phyloP scores from a whole-genome alignment of 2,113 vertebrate species.

The Hydrochoerus hydrochaeris region DNA sequence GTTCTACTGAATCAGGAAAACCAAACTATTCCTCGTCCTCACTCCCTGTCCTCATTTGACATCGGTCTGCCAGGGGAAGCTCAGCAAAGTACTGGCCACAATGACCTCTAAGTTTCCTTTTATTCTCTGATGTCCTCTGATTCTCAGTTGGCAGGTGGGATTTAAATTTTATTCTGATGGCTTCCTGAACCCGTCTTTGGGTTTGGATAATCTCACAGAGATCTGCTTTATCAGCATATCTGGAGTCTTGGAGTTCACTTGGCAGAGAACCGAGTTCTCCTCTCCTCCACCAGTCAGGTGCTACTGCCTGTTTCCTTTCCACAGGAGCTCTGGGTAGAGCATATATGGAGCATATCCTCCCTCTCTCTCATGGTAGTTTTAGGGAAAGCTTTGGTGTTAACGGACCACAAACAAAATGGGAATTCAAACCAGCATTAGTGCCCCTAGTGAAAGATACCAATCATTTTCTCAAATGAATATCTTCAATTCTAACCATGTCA shows the following conservation, averaged over 20 bases:
- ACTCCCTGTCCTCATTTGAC: constrained; percentile 64
- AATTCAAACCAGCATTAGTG: neutral
- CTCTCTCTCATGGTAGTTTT: neutral
- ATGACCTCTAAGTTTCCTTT: constrained; percentile 70
- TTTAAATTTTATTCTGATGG: constrained; percentile 60
- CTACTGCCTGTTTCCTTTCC: neutral
- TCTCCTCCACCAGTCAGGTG: neutral
- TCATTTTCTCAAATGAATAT: constrained; percentile 33
- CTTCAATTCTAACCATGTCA: neutral
- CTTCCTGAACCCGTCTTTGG: constrained; percentile 1
- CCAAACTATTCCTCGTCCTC: constrained; percentile 31
- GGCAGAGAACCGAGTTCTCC: constrained; percentile 35
- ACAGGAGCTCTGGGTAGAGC: neutral
- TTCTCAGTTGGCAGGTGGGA: neutral
- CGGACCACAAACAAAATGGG: neutral
- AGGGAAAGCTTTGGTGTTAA: neutral
- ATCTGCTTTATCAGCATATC: constrained; percentile 33
- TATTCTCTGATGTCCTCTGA: neutral
- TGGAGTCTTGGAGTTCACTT: constrained; percentile 13
- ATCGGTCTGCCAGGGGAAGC: constrained; percentile 21
- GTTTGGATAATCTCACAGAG: constrained; percentile 48
- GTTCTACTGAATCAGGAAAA: constrained; percentile 75
- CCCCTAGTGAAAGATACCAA: constrained; percentile 36
- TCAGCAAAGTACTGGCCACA: neutral
- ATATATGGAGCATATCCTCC: neutral